Conservation (phyloP, 2,113 vertebrate species). For the Pitta sordida region DNA sequence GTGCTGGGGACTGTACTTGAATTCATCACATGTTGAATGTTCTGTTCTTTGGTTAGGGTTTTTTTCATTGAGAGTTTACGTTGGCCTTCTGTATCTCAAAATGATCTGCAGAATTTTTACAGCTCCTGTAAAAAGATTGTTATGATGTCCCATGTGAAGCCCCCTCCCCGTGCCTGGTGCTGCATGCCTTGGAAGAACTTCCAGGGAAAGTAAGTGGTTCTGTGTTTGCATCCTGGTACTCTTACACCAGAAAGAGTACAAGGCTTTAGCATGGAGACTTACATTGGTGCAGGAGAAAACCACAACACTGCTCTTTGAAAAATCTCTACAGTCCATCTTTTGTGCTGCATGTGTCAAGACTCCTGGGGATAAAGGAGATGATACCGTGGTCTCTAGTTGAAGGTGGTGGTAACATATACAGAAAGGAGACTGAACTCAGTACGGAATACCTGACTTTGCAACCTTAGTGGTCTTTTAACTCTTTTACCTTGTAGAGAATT, state of each 20-base stretch:
- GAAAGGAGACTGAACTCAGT: background rate
- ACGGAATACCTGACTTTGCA: background rate
- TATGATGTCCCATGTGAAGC: background rate
- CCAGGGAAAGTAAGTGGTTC: background rate
- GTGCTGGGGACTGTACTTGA: background rate
- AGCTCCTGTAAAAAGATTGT: background rate
- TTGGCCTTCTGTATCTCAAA: background rate
- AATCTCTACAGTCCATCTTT: background rate
- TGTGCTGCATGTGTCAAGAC: background rate
- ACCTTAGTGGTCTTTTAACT: background rate
- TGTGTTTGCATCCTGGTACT: background rate
- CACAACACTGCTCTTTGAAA: background rate
- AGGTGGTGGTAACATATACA: background rate
- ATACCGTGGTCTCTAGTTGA: background rate
- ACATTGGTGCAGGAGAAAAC: background rate
- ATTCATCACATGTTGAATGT: background rate
- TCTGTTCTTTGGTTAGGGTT: background rate
- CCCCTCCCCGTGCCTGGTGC: background rate
- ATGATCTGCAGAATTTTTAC: background rate
- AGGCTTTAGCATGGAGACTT: background rate
- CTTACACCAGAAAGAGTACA: too few species aligned
- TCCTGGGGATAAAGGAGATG: background rate
- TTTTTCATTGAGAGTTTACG: background rate
- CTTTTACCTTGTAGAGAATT: background rate
- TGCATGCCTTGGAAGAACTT: background rate